A percentile compares a stretch with the other conserved stretches of the same genome.
Conservation (phyloP, 2,888 invertebrate species). For the Cryptocephalus moraei region DNA sequence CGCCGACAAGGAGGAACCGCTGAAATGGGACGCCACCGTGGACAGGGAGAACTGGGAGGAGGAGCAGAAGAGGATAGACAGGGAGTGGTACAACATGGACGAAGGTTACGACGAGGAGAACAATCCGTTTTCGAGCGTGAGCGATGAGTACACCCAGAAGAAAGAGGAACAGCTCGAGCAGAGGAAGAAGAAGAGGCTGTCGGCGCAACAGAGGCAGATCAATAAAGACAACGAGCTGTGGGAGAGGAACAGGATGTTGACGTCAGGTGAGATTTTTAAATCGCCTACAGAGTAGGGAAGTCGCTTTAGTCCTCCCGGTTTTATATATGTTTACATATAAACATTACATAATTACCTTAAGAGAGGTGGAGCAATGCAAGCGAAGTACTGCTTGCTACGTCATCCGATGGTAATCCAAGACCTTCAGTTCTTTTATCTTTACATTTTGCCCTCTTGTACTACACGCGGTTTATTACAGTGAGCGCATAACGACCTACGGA, state of each 20-base stretch:
- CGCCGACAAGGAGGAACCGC: constrained; percentile 37
- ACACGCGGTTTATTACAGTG: too few relatives aligned
- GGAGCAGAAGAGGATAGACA: constrained; percentile 79
- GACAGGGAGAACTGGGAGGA: constrained; percentile 82
- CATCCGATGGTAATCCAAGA: too few relatives aligned
- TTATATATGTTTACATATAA: too few relatives aligned
- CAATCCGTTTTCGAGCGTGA: constrained; percentile 83
- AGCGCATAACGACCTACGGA: too few relatives aligned
- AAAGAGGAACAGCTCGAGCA: constrained; percentile 90
- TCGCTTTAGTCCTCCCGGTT: too few relatives aligned
- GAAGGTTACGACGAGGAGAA: constrained; percentile 89
- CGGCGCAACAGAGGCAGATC: constrained; percentile 92
- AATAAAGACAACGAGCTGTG: constrained; percentile 98
- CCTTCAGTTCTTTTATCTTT: too few relatives aligned
- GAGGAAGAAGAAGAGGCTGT: constrained; percentile 81
- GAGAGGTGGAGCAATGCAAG: too few relatives aligned
- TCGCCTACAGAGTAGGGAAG: too few relatives aligned
- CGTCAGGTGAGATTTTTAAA: constrained; percentile 47
- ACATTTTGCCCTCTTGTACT: too few relatives aligned
- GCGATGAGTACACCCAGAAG: constrained; percentile 85
- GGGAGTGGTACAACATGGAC: constrained; percentile 96
- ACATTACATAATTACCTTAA: too few relatives aligned
- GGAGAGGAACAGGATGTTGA: constrained; percentile 97
- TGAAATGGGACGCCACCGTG: constrained; percentile 55
- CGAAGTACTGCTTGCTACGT: too few relatives aligned